These are phyloP conservation scores for Drosophila serrata DNA, from an alignment of 1,140 invertebrate genomes.

Conservation along the genomic window DNA sequence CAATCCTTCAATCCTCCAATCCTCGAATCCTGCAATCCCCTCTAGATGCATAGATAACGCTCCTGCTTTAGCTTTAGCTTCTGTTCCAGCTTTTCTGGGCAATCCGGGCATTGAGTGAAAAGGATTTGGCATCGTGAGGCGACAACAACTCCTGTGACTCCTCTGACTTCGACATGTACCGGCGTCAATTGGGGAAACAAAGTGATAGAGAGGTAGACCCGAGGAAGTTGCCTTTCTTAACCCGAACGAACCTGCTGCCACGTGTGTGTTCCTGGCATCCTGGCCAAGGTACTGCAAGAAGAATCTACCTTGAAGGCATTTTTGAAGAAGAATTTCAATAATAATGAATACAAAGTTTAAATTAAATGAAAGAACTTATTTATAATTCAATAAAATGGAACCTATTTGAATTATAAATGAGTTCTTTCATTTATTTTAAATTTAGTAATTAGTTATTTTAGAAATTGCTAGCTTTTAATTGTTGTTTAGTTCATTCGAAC, in stretches of 20 bases:
- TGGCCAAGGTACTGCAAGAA: constrained; percentile 2
- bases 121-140: constrained; percentile 58
- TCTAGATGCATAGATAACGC: constrained; percentile 69
- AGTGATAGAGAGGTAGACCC: constrained; percentile 15
- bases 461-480: too few species aligned
- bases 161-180: constrained; percentile 44
- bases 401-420: too few species aligned
- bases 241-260: background rate
- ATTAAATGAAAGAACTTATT: too few species aligned
- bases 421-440: too few species aligned
- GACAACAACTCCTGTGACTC: constrained; percentile 28
- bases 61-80: background rate
- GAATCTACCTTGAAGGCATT: background rate
- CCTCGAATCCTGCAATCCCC: constrained; percentile 5
- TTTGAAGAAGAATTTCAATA: too few species aligned
- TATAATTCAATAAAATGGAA: too few species aligned
- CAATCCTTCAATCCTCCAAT: background rate
- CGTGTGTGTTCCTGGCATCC: constrained; percentile 27
- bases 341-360: too few species aligned
- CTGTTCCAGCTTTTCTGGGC: constrained; percentile 14
- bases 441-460: too few species aligned
- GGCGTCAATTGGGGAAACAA: constrained; percentile 54
- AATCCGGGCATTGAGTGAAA: constrained; percentile 64
- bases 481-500: too few species aligned
- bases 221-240: constrained; percentile 27